Evolutionary conservation across 2,888 invertebrate species (phyloP), one percentile per base, ranked within the genome.

Genomic region (Gortyna flavago): DNA sequence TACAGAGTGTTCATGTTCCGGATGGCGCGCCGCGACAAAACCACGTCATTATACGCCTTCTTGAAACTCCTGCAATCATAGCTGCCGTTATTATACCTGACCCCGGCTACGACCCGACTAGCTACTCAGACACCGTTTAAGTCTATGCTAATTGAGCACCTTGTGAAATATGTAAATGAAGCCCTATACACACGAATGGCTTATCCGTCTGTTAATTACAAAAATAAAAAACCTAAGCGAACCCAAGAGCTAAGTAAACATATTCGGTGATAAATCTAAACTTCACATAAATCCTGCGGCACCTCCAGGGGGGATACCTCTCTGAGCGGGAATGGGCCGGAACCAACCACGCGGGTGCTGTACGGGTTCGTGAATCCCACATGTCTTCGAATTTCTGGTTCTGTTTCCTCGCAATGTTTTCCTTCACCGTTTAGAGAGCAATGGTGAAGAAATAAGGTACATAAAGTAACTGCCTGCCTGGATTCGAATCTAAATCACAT

Each of bases 1-100:
- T 99, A 99, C 90, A 99, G 96, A 0, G 99, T 99, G 95, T 99
- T 99, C 99, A 99, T 99, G 93, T 99, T 99, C 88, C 99, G 98
- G 86, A 99, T 99, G 1, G 99, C 99, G 88, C 99, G 97, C 81
- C 99, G 97, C 0, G 99, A 99, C 96, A 99, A 97, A 32, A 99
- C 98, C 48, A 99, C 99, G 95, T 99, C 99, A 90, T 98, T 99
- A 89, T 99, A 98, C 0, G 99, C 99, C 95, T 99, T 99, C 94
- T 99, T 99, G 96, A 99, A 99, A 91, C 99, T 98, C 94, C 99
- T 98, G 85, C 7, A 80, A 83, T 67, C 48, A 65, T 75, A 35
- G n/a, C 25, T 41, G 35, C 29, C 16, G n/a, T 81, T 77, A 77
- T 72, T 66, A 44, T 44, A 69, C 44, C 69, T 76, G 65, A 75